A percentile compares a stretch with the other conserved stretches of the same genome.
Conservation (phyloP, 2,113 vertebrate genomes). For the Aramus guarauna region DNA sequence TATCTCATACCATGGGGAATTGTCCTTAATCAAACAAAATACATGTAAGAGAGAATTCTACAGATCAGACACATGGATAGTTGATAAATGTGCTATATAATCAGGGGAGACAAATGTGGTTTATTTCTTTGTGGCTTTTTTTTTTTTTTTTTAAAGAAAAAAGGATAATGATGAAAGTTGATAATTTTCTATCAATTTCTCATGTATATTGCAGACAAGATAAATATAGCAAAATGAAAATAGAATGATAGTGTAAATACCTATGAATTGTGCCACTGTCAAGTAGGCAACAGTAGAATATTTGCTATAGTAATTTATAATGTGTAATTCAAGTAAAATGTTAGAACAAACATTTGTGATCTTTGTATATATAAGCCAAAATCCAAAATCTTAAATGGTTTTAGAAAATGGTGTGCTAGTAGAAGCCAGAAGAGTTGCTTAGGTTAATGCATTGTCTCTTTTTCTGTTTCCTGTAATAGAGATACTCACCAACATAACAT, state of each 20-base stretch:
- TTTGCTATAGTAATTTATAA: conserved; percentile 38
- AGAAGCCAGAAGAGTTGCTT: conserved; percentile 9
- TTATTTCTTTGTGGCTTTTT: background rate
- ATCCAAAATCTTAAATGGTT: conserved; percentile 3
- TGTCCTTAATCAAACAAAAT: background rate
- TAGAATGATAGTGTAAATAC: conserved; percentile 49
- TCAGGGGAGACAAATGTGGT: background rate
- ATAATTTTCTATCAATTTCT: conserved; percentile 36
- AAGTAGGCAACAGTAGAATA: conserved; percentile 37
- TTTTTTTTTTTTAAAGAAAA: background rate
- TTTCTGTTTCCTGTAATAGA: background rate
- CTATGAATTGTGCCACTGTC: conserved; percentile 35
- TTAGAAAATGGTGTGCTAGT: background rate
- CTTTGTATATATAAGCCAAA: conserved; percentile 27
- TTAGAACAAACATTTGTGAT: conserved; percentile 22
- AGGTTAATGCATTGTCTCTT: background rate
- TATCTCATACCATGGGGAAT: background rate
- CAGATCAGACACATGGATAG: background rate
- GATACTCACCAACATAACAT: background rate
- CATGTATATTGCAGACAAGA: background rate
- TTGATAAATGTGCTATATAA: background rate
- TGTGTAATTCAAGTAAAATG: conserved; percentile 41
- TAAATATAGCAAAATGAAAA: conserved; percentile 9
- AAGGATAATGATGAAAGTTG: background rate
- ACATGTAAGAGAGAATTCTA: background rate